Conservation (phyloP, 2,888 invertebrate species). For the Lordiphosa andalusiaca region DNA sequence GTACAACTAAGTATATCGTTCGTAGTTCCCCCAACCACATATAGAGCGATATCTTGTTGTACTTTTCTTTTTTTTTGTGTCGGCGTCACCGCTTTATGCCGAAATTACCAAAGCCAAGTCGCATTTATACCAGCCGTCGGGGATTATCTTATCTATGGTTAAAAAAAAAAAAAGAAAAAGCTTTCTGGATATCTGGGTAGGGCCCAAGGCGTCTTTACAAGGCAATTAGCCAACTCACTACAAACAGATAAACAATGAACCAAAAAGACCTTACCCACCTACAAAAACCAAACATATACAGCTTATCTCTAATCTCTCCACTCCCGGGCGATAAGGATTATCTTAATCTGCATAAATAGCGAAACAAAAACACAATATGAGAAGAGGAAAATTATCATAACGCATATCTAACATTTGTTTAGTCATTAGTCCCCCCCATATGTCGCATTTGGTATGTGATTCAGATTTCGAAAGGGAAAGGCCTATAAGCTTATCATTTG, state of each 20-base stretch:
- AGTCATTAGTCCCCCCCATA: conserved; percentile 28
- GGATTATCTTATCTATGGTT: conserved; percentile 72
- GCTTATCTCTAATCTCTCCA: conserved; percentile 43
- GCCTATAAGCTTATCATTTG: background rate
- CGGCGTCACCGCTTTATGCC: conserved; percentile 57
- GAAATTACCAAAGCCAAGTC: conserved; percentile 57
- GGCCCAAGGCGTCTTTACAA: conserved; percentile 41
- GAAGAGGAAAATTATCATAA: conserved; percentile 6
- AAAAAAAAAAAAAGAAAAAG: conserved; percentile 1
- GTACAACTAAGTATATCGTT: conserved; percentile 16
- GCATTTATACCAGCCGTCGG: conserved; percentile 42
- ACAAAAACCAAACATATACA: conserved; percentile 14
- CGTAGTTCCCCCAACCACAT: background rate
- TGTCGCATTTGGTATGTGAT: conserved; percentile 32
- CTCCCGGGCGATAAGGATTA: conserved; percentile 70
- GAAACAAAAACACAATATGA: conserved; percentile 17
- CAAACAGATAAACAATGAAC: conserved; percentile 12
- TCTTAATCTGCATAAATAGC: conserved; percentile 77
- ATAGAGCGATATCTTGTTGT: conserved; percentile 1
- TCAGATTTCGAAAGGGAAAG: conserved; percentile 11
- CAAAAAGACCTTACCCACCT: conserved; percentile 1
- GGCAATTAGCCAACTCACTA: conserved; percentile 56
- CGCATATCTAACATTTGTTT: conserved; percentile 24
- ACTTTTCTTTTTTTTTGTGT: conserved; percentile 19
- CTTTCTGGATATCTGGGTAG: conserved; percentile 19